Conservation (phyloP, 2,888 invertebrate species). For the Acanthosepion lycidas region DNA sequence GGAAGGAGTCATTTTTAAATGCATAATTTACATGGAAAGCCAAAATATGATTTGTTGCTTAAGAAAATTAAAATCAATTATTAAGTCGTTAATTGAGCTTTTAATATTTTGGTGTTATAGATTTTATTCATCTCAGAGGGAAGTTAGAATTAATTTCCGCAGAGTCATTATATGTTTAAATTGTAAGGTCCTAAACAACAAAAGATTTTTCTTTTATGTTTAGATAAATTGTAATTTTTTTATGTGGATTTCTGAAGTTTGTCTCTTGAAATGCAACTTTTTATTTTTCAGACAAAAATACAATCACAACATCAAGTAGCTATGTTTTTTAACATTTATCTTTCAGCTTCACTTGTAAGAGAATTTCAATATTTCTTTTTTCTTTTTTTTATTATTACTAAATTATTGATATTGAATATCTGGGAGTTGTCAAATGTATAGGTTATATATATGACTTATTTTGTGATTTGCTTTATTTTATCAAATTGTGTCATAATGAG, state of each 20-base stretch:
- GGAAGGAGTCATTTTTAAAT: too few relatives aligned
- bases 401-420: conserved; percentile 4
- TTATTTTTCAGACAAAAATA: not conserved
- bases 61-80: too few relatives aligned
- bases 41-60: too few relatives aligned
- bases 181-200: not conserved
- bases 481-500: conserved; percentile 13
- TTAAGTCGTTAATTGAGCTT: not conserved
- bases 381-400: not conserved
- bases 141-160: not conserved
- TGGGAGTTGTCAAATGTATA: not conserved
- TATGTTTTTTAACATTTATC: not conserved
- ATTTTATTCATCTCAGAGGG: not conserved
- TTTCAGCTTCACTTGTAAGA: not conserved
- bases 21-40: too few relatives aligned
- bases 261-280: not conserved
- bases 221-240: not conserved
- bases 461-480: not conserved
- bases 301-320: not conserved
- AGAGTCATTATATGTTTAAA: not conserved
- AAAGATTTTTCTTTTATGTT: not conserved
- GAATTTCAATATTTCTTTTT: not conserved
- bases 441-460: not conserved
- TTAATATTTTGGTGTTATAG: not conserved
- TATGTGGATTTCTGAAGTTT: not conserved